Base-by-base conservation (phyloP, 2,113 vertebrate genomes). In the Dicentrarchus labrax region DNA sequence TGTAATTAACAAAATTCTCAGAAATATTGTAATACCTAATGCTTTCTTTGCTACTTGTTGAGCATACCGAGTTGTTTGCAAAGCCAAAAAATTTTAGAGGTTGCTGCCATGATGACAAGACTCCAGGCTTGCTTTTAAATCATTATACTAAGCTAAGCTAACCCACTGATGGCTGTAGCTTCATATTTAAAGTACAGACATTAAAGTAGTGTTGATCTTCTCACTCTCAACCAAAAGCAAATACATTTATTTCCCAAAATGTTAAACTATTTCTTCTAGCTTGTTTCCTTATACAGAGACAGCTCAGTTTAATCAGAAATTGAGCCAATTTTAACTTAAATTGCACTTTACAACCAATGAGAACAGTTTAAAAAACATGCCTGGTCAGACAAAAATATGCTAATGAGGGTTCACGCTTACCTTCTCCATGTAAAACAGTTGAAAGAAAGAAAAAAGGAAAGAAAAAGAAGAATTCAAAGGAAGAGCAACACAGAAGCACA, bases 401-500 rank as follows among this genome's bases (percentile, higher is more conserved):
- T 60, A 78, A 72, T 72, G 8, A 17, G 0, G 21, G 48, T 61
- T 72, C 78, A 56, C 21, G 41, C 50, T 62, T 78, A 79, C 12
- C n/a, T 76, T 69, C 59, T 83, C 22, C 51, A n/a, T 84, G 22
- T 69, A 60, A 78, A 75, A 50, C 47, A 65, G 41, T 71, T 54
- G 30, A 60, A 81, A 79, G 41, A 81, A 79, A 47, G 9, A 2
- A 78, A 54, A 50, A 48, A 65, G 57, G 41, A 73, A 56, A 57
- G 11, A 72, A 57, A 41, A 38, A 43, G 54, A 54, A 57, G 68
- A 68, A 54, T 51, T 22, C 8, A 57, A 65, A 60, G 12, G 19
- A 74, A 79, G 81, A 74, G 64, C 75, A 75, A 83, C 69, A 88
- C 70, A 69, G 38, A 65, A 65, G 80, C 78, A 85, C 71, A 86